phyloP scores from a whole-genome alignment of 2,797 vertebrate genomes.

The Micropoecilia bifurca region DNA sequence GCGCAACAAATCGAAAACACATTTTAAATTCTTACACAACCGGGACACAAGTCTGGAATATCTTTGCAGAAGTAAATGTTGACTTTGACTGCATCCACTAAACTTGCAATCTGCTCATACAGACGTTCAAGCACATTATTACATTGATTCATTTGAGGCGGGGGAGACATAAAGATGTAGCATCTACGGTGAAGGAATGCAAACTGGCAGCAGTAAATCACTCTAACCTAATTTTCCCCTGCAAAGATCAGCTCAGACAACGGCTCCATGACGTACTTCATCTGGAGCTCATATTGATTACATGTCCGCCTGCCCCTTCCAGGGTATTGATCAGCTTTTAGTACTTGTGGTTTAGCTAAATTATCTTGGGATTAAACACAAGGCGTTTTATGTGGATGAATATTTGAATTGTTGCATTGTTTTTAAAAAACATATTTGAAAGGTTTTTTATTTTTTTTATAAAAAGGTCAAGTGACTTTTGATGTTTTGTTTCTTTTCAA shows the following conservation, averaged over 20 bases:
- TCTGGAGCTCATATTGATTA: conserved; percentile 54
- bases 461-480: neutral
- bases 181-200: conserved; percentile 33
- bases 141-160: conserved; percentile 5
- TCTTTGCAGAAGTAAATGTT: conserved; percentile 10
- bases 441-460: neutral
- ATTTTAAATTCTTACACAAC: conserved; percentile 6
- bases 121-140: conserved; percentile 16
- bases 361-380: conserved; percentile 8
- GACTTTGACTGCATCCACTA: conserved; percentile 3
- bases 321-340: conserved; percentile 33
- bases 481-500: neutral
- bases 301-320: conserved; percentile 10
- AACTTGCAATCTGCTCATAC: conserved; percentile 21
- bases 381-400: neutral
- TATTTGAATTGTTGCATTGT: neutral
- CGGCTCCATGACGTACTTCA: conserved; percentile 50
- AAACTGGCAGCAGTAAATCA: conserved; percentile 43
- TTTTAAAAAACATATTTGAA: neutral
- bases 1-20: conserved; percentile 1
- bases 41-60: neutral
- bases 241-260: conserved; percentile 40
- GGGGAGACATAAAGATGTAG: neutral
- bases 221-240: conserved; percentile 37
- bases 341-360: conserved; percentile 25